Conservation (phyloP, 2,888 invertebrate genomes). For the Dinocampus coccinellae region DNA sequence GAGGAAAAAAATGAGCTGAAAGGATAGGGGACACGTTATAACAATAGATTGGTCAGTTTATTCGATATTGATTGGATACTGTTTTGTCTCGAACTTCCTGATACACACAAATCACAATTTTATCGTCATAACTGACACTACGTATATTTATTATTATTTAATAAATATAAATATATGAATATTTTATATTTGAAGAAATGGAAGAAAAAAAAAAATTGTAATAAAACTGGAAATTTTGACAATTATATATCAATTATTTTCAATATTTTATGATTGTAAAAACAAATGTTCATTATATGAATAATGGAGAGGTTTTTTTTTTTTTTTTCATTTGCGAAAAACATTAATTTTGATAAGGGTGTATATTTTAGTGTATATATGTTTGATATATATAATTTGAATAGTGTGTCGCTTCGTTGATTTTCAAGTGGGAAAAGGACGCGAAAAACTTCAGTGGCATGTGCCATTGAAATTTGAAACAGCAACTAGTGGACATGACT, state of each 20-base stretch:
- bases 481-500: not conserved
- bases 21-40: too few relatives aligned
- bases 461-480: not conserved
- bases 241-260: too few relatives aligned
- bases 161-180: not conserved
- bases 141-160: constrained; percentile 44
- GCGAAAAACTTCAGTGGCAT: not conserved
- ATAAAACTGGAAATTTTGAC: too few relatives aligned
- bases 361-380: not conserved
- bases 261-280: too few relatives aligned
- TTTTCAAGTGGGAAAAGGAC: not conserved
- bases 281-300: too few relatives aligned
- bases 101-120: constrained; percentile 55
- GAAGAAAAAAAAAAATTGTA: too few relatives aligned
- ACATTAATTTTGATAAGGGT: not conserved
- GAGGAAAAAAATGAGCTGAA: too few relatives aligned
- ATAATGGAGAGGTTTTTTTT: too few relatives aligned
- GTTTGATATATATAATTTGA: not conserved
- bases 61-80: constrained; percentile 40
- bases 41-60: constrained; percentile 48
- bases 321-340: too few relatives aligned
- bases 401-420: not conserved
- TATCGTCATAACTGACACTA: constrained; percentile 56
- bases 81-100: constrained; percentile 56
- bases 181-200: too few relatives aligned